phyloP scores from a whole-genome alignment of 2,113 vertebrate species.

The Hystrix cristata region DNA sequence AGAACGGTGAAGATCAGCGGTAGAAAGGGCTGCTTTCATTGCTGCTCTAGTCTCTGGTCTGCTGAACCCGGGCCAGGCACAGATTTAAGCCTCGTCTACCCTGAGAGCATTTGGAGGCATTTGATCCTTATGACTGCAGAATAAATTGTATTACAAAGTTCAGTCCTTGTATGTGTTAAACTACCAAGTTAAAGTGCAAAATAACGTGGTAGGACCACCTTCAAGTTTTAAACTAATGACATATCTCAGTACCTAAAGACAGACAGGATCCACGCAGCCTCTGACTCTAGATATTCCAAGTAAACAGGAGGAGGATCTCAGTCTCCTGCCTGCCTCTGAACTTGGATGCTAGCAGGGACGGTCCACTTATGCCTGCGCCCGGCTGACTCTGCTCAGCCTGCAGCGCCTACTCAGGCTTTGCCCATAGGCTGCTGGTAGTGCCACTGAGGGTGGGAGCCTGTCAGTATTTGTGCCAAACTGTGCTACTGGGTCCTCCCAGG shows the following conservation, averaged over 20 bases:
- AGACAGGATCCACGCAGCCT: not conserved
- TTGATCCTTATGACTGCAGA: not conserved
- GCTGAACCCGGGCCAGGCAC: not conserved
- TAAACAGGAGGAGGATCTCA: not conserved
- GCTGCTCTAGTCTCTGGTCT: not conserved
- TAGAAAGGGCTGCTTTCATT: not conserved
- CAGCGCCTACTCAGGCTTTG: not conserved
- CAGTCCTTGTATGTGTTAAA: not conserved
- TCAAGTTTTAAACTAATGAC: not conserved
- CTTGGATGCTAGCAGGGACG: too few species aligned
- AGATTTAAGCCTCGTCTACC: not conserved
- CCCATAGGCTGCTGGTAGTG: accelerated
- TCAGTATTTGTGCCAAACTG: not conserved
- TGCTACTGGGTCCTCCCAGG: too few species aligned
- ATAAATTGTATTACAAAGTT: not conserved
- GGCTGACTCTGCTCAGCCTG: not conserved
- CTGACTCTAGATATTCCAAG: not conserved
- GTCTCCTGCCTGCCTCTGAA: not conserved
- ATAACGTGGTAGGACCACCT: not conserved
- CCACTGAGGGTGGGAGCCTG: accelerated
- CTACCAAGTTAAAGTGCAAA: not conserved
- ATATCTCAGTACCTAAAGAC: not conserved
- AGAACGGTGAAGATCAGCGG: not conserved
- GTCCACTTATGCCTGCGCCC: accelerated
- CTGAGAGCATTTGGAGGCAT: not conserved